These are phyloP conservation scores for Dasypolia templi DNA, from an alignment of 2,888 invertebrate genomes.

Conservation along the genomic window DNA sequence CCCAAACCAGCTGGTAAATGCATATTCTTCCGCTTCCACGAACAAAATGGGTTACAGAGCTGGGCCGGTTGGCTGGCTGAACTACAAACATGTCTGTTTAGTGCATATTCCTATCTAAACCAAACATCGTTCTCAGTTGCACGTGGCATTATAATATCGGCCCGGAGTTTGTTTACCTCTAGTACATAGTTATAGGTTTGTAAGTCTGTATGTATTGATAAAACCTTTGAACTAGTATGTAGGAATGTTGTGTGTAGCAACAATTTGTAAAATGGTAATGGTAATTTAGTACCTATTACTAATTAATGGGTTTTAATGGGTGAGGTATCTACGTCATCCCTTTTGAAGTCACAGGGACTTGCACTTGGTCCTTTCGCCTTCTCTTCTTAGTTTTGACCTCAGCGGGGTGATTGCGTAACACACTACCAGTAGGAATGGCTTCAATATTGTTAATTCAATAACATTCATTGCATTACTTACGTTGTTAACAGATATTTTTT, in stretches of 20 bases:
- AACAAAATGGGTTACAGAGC: conserved; percentile 49
- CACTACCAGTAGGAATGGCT: no score
- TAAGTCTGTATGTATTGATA: conserved; percentile 40
- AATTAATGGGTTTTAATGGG: background rate
- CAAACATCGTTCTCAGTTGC: conserved; percentile 49
- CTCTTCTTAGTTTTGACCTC: background rate
- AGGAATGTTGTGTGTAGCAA: conserved; percentile 3
- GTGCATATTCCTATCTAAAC: conserved; percentile 52
- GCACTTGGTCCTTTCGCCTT: background rate
- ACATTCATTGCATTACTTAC: no score
- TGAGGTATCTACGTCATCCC: background rate
- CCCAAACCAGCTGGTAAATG: conserved; percentile 29
- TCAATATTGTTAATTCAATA: no score
- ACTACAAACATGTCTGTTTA: conserved; percentile 34
- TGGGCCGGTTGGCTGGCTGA: conserved; percentile 6
- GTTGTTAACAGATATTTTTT: no score
- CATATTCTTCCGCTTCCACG: conserved; percentile 50
- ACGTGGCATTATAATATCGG: conserved; percentile 64
- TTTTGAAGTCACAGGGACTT: background rate
- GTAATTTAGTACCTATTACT: background rate
- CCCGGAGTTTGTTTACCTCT: conserved; percentile 65
- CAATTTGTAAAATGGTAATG: conserved; percentile 3
- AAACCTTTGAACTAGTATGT: conserved; percentile 40
- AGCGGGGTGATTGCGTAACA: no score
- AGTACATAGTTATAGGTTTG: conserved; percentile 25